These are phyloP conservation scores for Drosophila ohnishii DNA, from an alignment of 1,140 invertebrate genomes.

Conservation along the genomic window DNA sequence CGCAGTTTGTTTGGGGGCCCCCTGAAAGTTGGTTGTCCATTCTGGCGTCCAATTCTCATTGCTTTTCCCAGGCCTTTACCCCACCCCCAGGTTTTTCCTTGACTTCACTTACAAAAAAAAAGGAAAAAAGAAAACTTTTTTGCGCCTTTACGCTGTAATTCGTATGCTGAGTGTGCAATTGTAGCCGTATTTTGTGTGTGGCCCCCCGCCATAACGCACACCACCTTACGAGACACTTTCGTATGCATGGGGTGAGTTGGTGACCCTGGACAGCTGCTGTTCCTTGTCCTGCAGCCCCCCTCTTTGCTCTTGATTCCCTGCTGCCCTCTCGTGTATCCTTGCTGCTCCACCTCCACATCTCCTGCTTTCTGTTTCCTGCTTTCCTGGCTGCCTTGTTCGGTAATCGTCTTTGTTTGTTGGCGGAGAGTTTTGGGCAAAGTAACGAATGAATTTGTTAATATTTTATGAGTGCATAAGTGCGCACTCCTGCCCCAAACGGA, in stretches of 20 bases:
- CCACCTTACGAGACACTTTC: conserved; percentile 70
- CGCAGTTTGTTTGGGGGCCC: conserved; percentile 57
- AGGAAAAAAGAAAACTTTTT: conserved; percentile 38
- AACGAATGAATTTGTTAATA: conserved; percentile 82
- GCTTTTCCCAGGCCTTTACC: conserved; percentile 2
- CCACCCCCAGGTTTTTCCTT: conserved; percentile 16
- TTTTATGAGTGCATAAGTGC: conserved; percentile 81
- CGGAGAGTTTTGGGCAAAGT: conserved; percentile 78
- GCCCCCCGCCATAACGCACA: conserved; percentile 48
- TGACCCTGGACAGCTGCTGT: conserved; percentile 60
- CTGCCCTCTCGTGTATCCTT: conserved; percentile 3
- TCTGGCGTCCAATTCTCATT: conserved; percentile 23
- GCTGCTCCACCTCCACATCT: not conserved
- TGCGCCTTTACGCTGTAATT: conserved; percentile 79
- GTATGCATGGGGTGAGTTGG: conserved; percentile 58
- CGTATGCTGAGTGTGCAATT: conserved; percentile 81
- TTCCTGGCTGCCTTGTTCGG: conserved; percentile 29
- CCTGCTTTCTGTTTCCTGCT: conserved; percentile 7
- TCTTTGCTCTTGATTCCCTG: not conserved
- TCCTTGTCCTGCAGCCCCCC: not conserved
- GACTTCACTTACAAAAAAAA: conserved; percentile 56
- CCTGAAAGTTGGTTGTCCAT: conserved; percentile 30
- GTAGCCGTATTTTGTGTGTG: conserved; percentile 73
- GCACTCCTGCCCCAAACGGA: conserved; percentile 61
- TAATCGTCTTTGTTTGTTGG: conserved; percentile 78